Base-by-base conservation (phyloP, 2,113 vertebrate genomes). In the Ptilonorhynchus violaceus region DNA sequence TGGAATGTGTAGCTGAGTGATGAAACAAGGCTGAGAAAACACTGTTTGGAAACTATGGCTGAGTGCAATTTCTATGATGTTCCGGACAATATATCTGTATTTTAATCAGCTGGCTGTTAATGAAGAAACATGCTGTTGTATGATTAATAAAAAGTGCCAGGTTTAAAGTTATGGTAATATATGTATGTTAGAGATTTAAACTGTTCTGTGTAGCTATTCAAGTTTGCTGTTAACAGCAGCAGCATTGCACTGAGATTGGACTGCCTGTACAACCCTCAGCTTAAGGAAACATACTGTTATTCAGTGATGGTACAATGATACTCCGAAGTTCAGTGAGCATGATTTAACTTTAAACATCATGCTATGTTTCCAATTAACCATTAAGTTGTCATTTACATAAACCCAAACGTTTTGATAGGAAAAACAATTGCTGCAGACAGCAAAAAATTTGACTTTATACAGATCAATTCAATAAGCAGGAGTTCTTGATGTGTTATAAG, bases 361-460 rank as follows among this genome's bases (percentile, higher is more conserved):
- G 9, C 58, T 49, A 7, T 83, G 37, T 35, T 85, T 90, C 76
- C 88, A 90, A 8, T 77, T 93, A 93, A 47, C 41, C 37, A 31
- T 87, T 87, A 80, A 66, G 30, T 52, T 93, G 46, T 85, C 56
- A 69, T 95, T 96, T 95, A 68, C 67, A 76, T 75, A 92, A 93
- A 87, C 37, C 5, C 35, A 67, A 77, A 91, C 52, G n/a, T 89
- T 95, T 96, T 89, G 67, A 49, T 80, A 92, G 79, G 60, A 35
- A 79, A 96, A 73, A 42, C 84, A 95, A 87, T 85, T 95, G 63
- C 39, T 76, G 11, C 50, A 59, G 81, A 81, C 59, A 95, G 77
- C 30, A 92, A 81, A 67, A 62, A 79, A 12, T 23, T 72, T 64
- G 67, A 31, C 42, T 94, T 72, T 69, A 46, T 63, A 75, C 49